Evolutionary conservation across 2,888 invertebrate species (phyloP).

Genomic region (Parthenolecanium corni): DNA sequence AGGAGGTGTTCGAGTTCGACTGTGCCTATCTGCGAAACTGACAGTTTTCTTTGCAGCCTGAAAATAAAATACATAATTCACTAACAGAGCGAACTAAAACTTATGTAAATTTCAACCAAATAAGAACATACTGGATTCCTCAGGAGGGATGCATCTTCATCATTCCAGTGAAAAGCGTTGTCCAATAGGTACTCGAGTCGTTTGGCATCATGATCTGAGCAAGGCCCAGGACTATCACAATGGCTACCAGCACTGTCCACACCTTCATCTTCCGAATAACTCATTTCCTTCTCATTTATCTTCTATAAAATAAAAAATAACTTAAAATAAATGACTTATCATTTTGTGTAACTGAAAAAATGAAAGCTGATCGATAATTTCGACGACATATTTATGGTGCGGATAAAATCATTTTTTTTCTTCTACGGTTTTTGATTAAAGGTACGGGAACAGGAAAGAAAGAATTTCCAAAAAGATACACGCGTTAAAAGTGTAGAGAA

Average conservation of each 20-base stretch:
- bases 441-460: too few relatives aligned
- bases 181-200: constrained; percentile 35
- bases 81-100: not conserved
- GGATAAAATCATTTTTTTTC: too few relatives aligned
- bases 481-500: too few relatives aligned
- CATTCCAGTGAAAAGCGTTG: constrained; percentile 51
- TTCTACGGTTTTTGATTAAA: too few relatives aligned
- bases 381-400: too few relatives aligned
- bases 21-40: constrained; percentile 52
- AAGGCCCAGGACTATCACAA: constrained; percentile 31
- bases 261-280: constrained; percentile 32
- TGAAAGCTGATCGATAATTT: too few relatives aligned
- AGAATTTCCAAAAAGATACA: too few relatives aligned
- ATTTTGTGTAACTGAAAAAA: too few relatives aligned
- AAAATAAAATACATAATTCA: not conserved
- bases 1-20: constrained; percentile 37
- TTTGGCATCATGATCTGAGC: constrained; percentile 32
- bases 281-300: constrained; percentile 4
- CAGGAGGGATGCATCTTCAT: constrained; percentile 56
- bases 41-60: constrained; percentile 48
- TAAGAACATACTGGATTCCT: constrained; percentile 35
- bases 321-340: not conserved
- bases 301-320: constrained; percentile 5
- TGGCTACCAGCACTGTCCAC: constrained; percentile 31
- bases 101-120: not conserved